Evolutionary conservation across 92 coral and sea anemone species (phyloP), one percentile per base, ranked within the genome.

Genomic region (Zoanthus gigantus): DNA sequence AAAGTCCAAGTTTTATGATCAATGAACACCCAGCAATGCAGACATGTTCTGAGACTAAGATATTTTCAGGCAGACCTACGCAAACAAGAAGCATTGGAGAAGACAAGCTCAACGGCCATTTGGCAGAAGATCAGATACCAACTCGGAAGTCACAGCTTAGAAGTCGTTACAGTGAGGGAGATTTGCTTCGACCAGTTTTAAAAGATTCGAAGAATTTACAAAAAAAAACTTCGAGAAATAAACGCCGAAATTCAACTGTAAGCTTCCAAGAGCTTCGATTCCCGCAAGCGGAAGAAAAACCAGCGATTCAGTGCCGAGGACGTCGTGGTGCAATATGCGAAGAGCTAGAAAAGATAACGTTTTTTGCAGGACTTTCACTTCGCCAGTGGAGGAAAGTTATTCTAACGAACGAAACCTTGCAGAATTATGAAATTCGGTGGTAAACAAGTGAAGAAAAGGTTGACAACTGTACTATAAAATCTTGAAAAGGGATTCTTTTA

Each of bases 331-430:
- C 94, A 10, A 91, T 91, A 5, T 91, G 94, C 32, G 94, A 91
- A 66, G 89, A 91, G 83, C 54, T 88, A 0, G 94, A 91, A 72
- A 77, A 91, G 23, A 79, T 84, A 16, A 79, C 80, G 0, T 57
- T 77, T 18, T 83, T 76, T 9, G 71, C 83, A 14, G 94, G 94
- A 5, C 90, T 91, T 17, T 91, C 94, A 1, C 78, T 91, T 9
- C 87, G 94, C 23, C 91, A 91, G 47, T 91, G 94, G 94, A 88
- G 94, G 52, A 91, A 91, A 77, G 83, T 91, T 1, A 84, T 91
- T 12, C 74, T 91, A 12, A 91, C 94, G 15, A 91, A 84, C 48
- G 86, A 73, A 66, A 83, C 83, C 28, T 73, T 91, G 10, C 66
- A 78, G 31, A 90, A 73, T 32, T 91, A 88, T 72, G 94, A 91